A percentile compares a stretch with the other conserved stretches of the same genome.
phyloP scores from a whole-genome alignment of 2,113 vertebrate species.

The Romanogobio albipinnatus region DNA sequence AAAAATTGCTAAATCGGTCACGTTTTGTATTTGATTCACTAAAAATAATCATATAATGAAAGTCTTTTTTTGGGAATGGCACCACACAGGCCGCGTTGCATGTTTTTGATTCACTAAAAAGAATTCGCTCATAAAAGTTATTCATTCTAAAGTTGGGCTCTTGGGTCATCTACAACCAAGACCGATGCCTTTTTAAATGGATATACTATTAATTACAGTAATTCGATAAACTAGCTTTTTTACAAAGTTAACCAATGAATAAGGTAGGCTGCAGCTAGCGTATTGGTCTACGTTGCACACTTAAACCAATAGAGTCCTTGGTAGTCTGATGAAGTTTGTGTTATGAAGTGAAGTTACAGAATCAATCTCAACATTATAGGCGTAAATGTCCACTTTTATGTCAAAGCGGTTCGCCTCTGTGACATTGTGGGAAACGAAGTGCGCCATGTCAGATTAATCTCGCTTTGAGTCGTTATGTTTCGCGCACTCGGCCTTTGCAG shows the following conservation, averaged over 20 bases:
- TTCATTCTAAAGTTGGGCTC: too few relatives aligned
- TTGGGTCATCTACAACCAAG: not conserved
- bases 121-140: not conserved
- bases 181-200: not conserved
- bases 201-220: not conserved
- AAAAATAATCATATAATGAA: not conserved
- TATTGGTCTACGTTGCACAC: not conserved
- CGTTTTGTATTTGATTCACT: not conserved
- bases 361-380: conserved; percentile 1
- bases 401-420: not conserved
- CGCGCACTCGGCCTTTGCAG: not conserved
- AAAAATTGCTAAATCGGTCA: not conserved
- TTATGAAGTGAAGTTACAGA: conserved; percentile 7
- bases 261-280: not conserved
- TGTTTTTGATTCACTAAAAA: not conserved
- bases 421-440: conserved; percentile 13
- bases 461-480: not conserved
- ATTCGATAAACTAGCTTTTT: not conserved
- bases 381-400: conserved; percentile 5
- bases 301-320: not conserved
- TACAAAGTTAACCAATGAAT: not conserved
- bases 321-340: conserved; percentile 18
- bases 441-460: conserved; percentile 4
- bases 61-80: not conserved
- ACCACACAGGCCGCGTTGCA: not conserved